These are phyloP conservation scores for Gibbula magus DNA, from an alignment of 2,888 invertebrate species.

Conservation along the genomic window DNA sequence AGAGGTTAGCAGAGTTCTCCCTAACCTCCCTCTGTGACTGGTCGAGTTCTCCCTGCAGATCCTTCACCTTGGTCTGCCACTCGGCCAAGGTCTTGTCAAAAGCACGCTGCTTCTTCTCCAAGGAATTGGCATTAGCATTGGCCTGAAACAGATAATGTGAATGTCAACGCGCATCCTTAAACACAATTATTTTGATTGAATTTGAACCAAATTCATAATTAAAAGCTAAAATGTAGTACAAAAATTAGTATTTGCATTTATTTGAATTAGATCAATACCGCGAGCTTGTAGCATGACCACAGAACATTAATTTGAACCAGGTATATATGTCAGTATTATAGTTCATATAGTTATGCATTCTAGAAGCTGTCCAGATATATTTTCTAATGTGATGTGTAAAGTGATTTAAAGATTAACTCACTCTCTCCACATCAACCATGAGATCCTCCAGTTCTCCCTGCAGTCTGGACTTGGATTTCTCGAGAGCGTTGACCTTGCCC, in stretches of 20 bases:
- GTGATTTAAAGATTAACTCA: slow-evolving; percentile 79
- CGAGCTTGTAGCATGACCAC: too few relatives aligned
- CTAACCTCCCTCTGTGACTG: slow-evolving; percentile 99
- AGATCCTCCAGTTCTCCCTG: slow-evolving; percentile 98
- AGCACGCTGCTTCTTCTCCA: slow-evolving; percentile 99
- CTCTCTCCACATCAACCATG: slow-evolving; percentile 96
- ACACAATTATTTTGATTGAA: too few relatives aligned
- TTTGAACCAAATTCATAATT: too few relatives aligned
- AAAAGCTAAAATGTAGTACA: too few relatives aligned
- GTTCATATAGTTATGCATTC: too few relatives aligned
- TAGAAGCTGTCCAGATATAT: neutral
- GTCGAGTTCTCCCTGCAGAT: slow-evolving; percentile 89
- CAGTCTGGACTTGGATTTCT: slow-evolving; percentile 98
- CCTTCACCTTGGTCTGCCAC: slow-evolving; percentile 99
- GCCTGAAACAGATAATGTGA: slow-evolving; percentile 38
- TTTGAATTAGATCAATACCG: too few relatives aligned
- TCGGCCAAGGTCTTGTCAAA: slow-evolving; percentile 99
- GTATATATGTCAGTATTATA: too few relatives aligned
- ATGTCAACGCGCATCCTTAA: too few relatives aligned
- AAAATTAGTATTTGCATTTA: too few relatives aligned
- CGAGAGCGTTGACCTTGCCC: slow-evolving; percentile 96
- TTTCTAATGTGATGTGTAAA: neutral
- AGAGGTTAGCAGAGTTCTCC: slow-evolving; percentile 99
- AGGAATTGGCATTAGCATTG: slow-evolving; percentile 82
- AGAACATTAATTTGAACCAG: too few relatives aligned